Evolutionary conservation across 35 echinoderm and acorn worm species (phyloP).

Genomic region (Strongylocentrotus purpuratus): DNA sequence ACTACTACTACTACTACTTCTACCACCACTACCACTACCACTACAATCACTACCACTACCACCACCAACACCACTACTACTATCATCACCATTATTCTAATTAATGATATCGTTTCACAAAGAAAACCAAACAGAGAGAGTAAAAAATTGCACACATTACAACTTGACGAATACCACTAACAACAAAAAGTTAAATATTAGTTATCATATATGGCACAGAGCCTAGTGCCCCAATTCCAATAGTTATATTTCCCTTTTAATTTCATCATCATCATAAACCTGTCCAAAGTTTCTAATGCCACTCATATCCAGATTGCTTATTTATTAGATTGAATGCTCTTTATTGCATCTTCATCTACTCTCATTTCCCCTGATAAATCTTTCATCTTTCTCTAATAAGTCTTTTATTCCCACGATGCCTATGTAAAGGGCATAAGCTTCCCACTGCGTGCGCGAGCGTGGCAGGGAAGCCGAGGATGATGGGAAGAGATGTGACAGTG

Average conservation of each 20-base stretch:
- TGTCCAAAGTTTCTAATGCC: background rate
- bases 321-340: background rate
- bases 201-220: no score
- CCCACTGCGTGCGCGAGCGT: background rate
- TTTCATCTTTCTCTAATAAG: constrained; percentile 11
- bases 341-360: background rate
- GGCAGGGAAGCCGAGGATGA: background rate
- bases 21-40: no score
- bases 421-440: background rate
- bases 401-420: background rate
- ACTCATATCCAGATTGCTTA: background rate
- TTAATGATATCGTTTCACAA: no score
- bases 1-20: no score
- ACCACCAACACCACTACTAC: no score
- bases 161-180: no score
- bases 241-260: background rate
- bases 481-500: background rate
- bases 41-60: no score
- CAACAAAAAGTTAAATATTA: no score
- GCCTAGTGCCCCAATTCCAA: no score
- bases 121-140: no score
- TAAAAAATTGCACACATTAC: no score
- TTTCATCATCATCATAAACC: background rate
- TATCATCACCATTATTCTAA: no score
- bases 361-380: background rate